These are phyloP conservation scores for Delphinus delphis DNA, from an alignment of 2,113 vertebrate species.

Conservation along the genomic window DNA sequence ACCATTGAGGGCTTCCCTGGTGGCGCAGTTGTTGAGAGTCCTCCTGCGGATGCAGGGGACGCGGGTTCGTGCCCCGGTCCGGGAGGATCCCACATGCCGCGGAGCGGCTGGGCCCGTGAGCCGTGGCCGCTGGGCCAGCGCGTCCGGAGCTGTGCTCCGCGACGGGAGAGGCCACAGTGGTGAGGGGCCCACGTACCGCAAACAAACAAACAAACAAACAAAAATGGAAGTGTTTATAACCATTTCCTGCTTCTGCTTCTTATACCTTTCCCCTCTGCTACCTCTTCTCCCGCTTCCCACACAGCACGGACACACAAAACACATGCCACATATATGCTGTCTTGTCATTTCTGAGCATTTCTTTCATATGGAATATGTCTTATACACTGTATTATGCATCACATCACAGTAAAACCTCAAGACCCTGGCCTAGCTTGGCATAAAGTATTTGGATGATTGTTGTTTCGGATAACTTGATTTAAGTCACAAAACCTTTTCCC, in stretches of 20 bases:
- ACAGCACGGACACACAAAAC: background rate
- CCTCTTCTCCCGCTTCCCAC: background rate
- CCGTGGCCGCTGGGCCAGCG: too few species aligned
- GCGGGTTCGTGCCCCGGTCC: too few species aligned
- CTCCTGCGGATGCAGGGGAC: too few species aligned
- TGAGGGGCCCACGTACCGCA: too few species aligned
- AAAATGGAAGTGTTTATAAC: background rate
- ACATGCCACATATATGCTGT: background rate
- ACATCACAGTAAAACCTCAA: background rate
- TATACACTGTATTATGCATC: background rate
- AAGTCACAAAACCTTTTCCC: background rate
- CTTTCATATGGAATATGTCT: background rate
- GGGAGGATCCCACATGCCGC: accelerated
- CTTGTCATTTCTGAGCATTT: background rate
- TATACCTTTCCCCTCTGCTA: background rate
- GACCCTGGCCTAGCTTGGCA: background rate
- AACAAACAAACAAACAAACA: too few species aligned
- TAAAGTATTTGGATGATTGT: background rate
- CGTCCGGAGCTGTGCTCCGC: too few species aligned
- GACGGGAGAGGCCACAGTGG: too few species aligned
- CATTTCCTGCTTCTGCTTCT: background rate
- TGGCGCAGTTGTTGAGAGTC: too few species aligned
- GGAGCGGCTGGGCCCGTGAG: too few species aligned
- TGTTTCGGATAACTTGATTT: constrained; percentile 27
- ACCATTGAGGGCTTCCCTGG: too few species aligned